These are phyloP conservation scores for Oncopodura yosiiana DNA, from an alignment of 1,140 invertebrate genomes.

Conservation along the genomic window DNA sequence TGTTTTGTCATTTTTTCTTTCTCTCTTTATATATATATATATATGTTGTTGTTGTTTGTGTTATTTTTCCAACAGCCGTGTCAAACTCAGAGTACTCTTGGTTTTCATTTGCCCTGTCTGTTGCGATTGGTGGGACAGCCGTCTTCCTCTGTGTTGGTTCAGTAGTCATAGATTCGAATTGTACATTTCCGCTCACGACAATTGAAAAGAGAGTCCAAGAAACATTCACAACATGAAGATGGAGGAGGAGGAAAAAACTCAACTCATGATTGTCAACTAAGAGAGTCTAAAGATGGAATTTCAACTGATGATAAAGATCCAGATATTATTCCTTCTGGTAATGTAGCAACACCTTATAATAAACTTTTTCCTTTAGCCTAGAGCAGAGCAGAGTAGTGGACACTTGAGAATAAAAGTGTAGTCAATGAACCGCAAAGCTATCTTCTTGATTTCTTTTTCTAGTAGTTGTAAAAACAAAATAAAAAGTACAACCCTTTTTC, in stretches of 20 bases:
- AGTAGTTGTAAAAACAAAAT: background rate
- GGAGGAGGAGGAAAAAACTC: slow-evolving; percentile 25
- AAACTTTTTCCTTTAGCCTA: too few relatives aligned
- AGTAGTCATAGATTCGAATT: slow-evolving; percentile 27
- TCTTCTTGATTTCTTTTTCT: background rate
- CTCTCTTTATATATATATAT: background rate
- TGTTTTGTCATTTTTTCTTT: background rate
- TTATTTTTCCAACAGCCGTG: slow-evolving; percentile 24
- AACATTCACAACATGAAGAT: slow-evolving; percentile 20
- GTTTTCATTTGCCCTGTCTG: slow-evolving; percentile 34
- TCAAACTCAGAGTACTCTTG: slow-evolving; percentile 31
- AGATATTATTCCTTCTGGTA: slow-evolving; percentile 34
- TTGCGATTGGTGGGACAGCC: slow-evolving; percentile 33
- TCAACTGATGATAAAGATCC: slow-evolving; percentile 34
- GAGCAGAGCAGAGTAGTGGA: background rate
- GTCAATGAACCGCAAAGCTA: too few relatives aligned
- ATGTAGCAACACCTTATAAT: slow-evolving; percentile 13
- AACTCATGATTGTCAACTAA: slow-evolving; percentile 24
- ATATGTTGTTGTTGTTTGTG: background rate
- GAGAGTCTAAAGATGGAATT: slow-evolving; percentile 25
- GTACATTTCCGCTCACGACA: slow-evolving; percentile 29
- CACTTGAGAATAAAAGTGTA: too few relatives aligned
- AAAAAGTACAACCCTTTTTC: too few relatives aligned
- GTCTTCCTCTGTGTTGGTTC: slow-evolving; percentile 33
- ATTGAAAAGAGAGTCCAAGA: slow-evolving; percentile 30